Conservation (phyloP, 2,113 vertebrate species). For the Todiramphus chloris region DNA sequence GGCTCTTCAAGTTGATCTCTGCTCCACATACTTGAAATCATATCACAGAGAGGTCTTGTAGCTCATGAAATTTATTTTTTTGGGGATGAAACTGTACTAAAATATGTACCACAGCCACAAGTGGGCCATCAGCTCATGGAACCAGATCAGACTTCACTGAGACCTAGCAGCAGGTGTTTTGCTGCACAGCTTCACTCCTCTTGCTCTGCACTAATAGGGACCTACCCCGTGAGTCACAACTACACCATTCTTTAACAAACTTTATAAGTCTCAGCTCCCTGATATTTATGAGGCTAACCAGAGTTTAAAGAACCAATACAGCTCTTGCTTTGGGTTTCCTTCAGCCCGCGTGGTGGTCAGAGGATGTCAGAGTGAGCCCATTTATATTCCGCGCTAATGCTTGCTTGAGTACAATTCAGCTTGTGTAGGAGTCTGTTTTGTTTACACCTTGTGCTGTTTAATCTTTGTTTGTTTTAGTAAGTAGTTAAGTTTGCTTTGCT, state of each 20-base stretch:
- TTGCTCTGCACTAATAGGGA: background rate
- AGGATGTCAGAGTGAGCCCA: background rate
- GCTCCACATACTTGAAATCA: background rate
- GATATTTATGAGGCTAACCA: background rate
- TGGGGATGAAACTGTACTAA: background rate
- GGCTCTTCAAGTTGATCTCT: background rate
- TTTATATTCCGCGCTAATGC: background rate
- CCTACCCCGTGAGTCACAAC: background rate
- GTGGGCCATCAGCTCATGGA: background rate
- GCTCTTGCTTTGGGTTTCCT: background rate
- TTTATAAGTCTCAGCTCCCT: background rate
- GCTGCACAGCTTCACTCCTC: background rate
- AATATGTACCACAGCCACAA: background rate
- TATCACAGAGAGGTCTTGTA: background rate
- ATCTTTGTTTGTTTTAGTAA: background rate
- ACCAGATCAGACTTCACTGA: background rate
- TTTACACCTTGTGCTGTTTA: background rate
- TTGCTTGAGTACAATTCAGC: background rate
- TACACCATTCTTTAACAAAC: background rate
- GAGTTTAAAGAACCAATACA: background rate
- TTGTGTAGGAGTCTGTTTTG: background rate
- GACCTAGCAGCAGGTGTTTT: background rate
- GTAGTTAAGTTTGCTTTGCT: background rate
- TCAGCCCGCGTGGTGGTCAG: background rate
- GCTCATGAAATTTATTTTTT: background rate